phyloP scores from a whole-genome alignment of 1,140 invertebrate species.

The Heliconius nattereri region DNA sequence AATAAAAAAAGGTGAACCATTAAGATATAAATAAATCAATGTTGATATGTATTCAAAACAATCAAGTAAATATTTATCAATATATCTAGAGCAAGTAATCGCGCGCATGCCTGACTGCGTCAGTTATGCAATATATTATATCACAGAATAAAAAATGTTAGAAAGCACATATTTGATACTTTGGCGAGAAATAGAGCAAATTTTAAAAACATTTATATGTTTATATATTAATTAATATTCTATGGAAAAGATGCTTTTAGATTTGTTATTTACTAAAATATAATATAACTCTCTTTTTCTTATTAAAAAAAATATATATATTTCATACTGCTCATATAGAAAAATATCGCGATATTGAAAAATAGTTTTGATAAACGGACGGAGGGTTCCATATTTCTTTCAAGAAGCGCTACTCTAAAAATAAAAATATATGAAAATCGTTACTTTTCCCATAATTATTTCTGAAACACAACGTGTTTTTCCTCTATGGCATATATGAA shows the following conservation, averaged over 20 bases:
- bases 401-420: too few species aligned
- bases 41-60: slow-evolving; percentile 47
- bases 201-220: background rate
- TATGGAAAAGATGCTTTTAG: background rate
- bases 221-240: background rate
- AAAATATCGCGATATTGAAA: too few species aligned
- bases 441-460: background rate
- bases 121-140: slow-evolving; percentile 69
- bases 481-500: slow-evolving; percentile 37
- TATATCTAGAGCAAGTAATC: slow-evolving; percentile 64
- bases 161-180: slow-evolving; percentile 1
- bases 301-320: too few species aligned
- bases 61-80: slow-evolving; percentile 52
- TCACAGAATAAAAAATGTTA: slow-evolving; percentile 16
- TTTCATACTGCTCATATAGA: too few species aligned
- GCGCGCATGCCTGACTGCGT: slow-evolving; percentile 52
- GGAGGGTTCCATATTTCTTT: too few species aligned
- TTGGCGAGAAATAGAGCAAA: background rate
- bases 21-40: background rate
- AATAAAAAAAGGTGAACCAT: background rate
- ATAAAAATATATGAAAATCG: too few species aligned
- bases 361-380: too few species aligned
- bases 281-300: background rate
- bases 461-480: background rate
- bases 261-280: background rate